Percentiles rank a stretch among this genome's conserved stretches.
These are phyloP conservation scores for Enteromius mattozi DNA, from an alignment of 2,797 vertebrate species.

Conservation along the genomic window DNA sequence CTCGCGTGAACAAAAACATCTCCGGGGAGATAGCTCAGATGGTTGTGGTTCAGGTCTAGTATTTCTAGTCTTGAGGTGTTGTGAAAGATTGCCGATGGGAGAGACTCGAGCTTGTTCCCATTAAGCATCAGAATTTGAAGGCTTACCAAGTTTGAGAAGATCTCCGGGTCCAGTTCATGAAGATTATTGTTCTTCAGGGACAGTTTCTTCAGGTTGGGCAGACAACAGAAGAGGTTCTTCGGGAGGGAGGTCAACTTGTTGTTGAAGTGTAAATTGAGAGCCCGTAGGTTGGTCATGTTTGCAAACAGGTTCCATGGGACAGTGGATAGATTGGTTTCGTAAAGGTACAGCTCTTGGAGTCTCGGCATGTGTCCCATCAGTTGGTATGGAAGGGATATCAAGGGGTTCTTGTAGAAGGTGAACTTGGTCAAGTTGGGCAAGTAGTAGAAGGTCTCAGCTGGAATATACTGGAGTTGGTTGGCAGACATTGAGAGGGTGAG, in stretches of 20 bases:
- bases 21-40: conserved; percentile 68
- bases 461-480: conserved; percentile 80
- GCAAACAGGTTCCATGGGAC: conserved; percentile 84
- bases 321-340: conserved; percentile 80
- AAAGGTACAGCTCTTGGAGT: conserved; percentile 82
- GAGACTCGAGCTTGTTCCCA: conserved; percentile 72
- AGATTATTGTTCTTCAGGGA: conserved; percentile 80
- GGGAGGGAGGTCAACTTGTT: conserved; percentile 77
- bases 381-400: conserved; percentile 79
- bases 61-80: conserved; percentile 69
- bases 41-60: conserved; percentile 72
- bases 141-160: conserved; percentile 77
- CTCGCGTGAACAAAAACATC: conserved; percentile 67
- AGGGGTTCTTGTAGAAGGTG: conserved; percentile 84
- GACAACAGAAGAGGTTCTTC: conserved; percentile 78
- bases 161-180: conserved; percentile 71
- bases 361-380: conserved; percentile 85
- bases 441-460: conserved; percentile 81
- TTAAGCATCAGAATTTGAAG: conserved; percentile 76
- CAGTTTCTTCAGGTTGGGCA: conserved; percentile 77
- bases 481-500: conserved; percentile 75
- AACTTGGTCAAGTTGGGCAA: conserved; percentile 76
- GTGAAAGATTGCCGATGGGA: conserved; percentile 77
- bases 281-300: conserved; percentile 83
- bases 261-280: conserved; percentile 80